A percentile compares a stretch with the other conserved stretches of the same genome.
Evolutionary conservation across 2,797 vertebrate genomes (phyloP).

Genomic region (Mormyrops boulengeri): DNA sequence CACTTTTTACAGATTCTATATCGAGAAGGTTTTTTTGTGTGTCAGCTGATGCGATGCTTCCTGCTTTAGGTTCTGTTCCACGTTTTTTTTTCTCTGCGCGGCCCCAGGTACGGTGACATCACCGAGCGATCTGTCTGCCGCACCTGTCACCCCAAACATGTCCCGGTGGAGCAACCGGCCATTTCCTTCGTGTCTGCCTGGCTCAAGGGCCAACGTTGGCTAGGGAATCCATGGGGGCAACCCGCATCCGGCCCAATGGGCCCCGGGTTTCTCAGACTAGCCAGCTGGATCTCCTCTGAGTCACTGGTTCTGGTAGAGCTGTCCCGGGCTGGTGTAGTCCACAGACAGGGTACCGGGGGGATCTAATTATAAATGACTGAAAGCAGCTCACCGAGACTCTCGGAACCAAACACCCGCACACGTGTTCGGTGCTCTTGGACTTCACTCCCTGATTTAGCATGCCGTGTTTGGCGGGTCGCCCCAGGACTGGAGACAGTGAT

Average conservation of each 20-base stretch:
- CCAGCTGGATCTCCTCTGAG: not conserved
- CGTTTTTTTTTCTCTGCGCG: not conserved
- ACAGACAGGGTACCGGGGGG: not conserved
- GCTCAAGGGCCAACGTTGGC: not conserved
- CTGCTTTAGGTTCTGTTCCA: not conserved
- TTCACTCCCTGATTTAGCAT: not conserved
- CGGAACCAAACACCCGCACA: not conserved
- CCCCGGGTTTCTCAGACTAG: not conserved
- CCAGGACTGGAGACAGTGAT: not conserved
- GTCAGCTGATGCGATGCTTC: not conserved
- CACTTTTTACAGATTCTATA: conserved; percentile 6
- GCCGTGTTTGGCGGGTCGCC: not conserved
- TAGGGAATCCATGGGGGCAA: not conserved
- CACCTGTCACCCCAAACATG: conserved; percentile 3
- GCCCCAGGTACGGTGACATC: not conserved
- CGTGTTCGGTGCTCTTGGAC: not conserved
- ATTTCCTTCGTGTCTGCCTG: not conserved
- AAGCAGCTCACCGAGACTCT: not conserved
- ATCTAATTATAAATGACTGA: not conserved
- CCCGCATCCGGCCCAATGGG: not conserved
- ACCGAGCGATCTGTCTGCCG: not conserved
- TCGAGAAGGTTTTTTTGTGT: not conserved
- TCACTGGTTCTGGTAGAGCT: not conserved
- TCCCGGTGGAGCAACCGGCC: not conserved
- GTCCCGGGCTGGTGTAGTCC: not conserved